Conservation (phyloP, 2,888 invertebrate genomes). For the Drosophila barbarae region DNA sequence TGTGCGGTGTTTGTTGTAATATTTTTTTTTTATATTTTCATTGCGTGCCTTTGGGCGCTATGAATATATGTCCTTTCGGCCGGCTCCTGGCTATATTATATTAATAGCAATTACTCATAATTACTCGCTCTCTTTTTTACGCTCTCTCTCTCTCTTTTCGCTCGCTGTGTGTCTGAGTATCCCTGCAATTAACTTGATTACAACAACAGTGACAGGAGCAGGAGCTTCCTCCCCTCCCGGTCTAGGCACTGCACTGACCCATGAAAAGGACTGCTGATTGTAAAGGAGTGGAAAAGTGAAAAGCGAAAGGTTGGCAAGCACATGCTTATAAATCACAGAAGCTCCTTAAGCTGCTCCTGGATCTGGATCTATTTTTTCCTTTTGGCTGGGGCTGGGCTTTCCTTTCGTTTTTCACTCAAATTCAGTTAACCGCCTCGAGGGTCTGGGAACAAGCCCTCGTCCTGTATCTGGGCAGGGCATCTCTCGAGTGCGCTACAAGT, state of each 20-base stretch:
- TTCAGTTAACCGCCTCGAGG: constrained; percentile 66
- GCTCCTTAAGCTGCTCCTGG: constrained; percentile 44
- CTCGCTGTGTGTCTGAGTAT: constrained; percentile 2
- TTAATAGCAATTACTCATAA: constrained; percentile 73
- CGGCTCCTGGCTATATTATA: constrained; percentile 59
- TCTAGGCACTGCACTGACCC: constrained; percentile 24
- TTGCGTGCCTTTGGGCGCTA: constrained; percentile 67
- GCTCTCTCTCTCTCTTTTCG: background rate
- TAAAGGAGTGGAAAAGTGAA: constrained; percentile 18
- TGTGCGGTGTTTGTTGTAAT: constrained; percentile 8
- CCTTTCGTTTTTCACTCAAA: constrained; percentile 64
- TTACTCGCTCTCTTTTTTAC: constrained; percentile 52
- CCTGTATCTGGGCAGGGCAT: constrained; percentile 52
- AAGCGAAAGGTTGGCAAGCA: constrained; percentile 30
- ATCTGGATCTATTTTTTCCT: background rate
- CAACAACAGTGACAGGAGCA: constrained; percentile 41
- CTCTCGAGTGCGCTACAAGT: constrained; percentile 43
- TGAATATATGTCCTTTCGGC: constrained; percentile 50
- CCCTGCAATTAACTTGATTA: constrained; percentile 72
- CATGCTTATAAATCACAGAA: constrained; percentile 44
- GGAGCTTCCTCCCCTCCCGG: constrained; percentile 10
- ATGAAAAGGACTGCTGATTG: constrained; percentile 34
- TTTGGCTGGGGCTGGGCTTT: constrained; percentile 4
- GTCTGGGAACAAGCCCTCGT: constrained; percentile 23
- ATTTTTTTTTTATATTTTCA: constrained; percentile 49